Conservation (phyloP, 1,140 invertebrate genomes). For the Nasonia longicornis region DNA sequence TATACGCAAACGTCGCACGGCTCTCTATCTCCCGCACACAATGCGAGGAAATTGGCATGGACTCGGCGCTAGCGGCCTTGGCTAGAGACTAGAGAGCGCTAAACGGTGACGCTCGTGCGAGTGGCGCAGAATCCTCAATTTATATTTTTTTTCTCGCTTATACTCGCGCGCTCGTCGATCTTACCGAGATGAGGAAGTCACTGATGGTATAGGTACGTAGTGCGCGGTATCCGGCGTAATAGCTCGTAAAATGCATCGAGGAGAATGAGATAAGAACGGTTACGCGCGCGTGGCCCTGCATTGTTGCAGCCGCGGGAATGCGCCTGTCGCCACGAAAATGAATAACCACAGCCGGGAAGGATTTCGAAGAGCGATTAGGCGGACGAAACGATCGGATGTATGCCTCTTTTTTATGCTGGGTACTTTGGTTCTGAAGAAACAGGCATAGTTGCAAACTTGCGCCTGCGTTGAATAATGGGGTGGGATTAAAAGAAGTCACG, state of each 20-base stretch:
- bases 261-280: not conserved
- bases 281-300: not conserved
- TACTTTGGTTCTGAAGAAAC: too few relatives aligned
- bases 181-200: not conserved
- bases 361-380: too few relatives aligned
- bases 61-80: not conserved
- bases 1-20: not conserved
- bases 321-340: not conserved
- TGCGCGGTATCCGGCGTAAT: not conserved
- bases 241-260: not conserved
- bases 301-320: not conserved
- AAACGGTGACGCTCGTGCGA: not conserved
- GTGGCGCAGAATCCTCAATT: not conserved
- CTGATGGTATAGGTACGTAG: not conserved
- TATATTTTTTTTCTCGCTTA: not conserved
- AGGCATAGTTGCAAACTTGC: too few relatives aligned
- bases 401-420: too few relatives aligned
- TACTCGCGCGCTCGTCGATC: not conserved
- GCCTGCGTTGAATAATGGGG: too few relatives aligned
- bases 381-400: too few relatives aligned
- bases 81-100: not conserved
- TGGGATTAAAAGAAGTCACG: too few relatives aligned
- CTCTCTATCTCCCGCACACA: not conserved
- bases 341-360: not conserved
- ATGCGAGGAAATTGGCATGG: conserved; percentile 35